Percentiles rank a stretch among this genome's conserved stretches.
Conservation (phyloP, 2,888 invertebrate species). For the Lasioglossum malachurum region DNA sequence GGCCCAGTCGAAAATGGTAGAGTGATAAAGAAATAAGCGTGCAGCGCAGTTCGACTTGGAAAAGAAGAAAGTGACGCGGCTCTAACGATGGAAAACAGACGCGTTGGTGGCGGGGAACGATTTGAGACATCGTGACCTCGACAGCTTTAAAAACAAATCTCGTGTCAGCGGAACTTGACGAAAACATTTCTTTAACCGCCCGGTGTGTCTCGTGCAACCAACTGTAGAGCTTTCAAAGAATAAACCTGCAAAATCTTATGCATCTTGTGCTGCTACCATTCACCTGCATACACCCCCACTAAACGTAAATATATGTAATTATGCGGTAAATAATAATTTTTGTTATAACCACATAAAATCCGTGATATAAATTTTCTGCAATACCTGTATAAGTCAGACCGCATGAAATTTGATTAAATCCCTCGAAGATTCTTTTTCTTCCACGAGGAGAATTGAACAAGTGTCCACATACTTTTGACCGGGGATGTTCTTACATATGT, state of each 20-base stretch:
- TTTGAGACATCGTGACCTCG: neutral
- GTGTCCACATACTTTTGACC: too few species aligned
- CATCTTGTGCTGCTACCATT: neutral
- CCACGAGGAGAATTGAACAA: too few species aligned
- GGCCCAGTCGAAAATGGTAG: neutral
- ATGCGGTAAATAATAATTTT: too few species aligned
- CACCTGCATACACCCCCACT: neutral
- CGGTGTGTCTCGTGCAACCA: neutral
- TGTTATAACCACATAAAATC: too few species aligned
- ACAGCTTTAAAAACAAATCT: neutral
- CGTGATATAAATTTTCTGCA: too few species aligned
- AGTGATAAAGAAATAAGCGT: neutral
- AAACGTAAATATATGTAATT: too few species aligned
- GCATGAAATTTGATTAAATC: too few species aligned
- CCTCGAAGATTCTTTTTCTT: too few species aligned
- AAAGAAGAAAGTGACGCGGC: neutral
- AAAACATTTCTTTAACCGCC: neutral
- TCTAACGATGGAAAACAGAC: neutral
- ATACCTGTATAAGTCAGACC: too few species aligned
- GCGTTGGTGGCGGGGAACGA: neutral
- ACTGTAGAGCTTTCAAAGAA: neutral
- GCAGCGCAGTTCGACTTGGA: neutral
- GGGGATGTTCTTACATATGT: too few species aligned
- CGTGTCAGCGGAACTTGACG: neutral
- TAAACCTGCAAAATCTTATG: neutral